A percentile compares a stretch with the other conserved stretches of the same genome.
These are phyloP conservation scores for Ylistrum balloti DNA, from an alignment of 1,140 invertebrate species.

Conservation along the genomic window DNA sequence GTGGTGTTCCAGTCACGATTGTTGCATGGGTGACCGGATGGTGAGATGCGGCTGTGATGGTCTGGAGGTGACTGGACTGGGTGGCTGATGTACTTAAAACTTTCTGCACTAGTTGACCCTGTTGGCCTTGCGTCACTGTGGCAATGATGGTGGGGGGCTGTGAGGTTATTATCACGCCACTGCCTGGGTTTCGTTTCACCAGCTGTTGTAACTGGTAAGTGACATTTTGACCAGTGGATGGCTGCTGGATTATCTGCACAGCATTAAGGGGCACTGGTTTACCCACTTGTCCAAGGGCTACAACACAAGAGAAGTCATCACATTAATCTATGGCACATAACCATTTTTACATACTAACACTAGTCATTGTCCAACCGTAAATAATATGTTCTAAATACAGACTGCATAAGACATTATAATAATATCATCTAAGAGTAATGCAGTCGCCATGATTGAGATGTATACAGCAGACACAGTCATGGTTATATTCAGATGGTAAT, in stretches of 20 bases:
- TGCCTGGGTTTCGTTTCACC: conserved; percentile 68
- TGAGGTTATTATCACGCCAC: conserved; percentile 67
- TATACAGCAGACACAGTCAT: too few species aligned
- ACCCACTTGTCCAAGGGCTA: conserved; percentile 58
- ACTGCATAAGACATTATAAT: too few species aligned
- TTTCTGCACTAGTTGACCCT: conserved; percentile 73
- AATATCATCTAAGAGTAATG: too few species aligned
- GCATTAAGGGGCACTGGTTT: conserved; percentile 62
- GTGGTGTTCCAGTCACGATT: conserved; percentile 51
- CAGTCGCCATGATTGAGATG: too few species aligned
- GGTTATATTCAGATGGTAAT: too few species aligned
- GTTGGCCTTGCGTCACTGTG: conserved; percentile 73
- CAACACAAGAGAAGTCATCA: conserved; percentile 2
- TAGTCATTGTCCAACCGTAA: too few species aligned
- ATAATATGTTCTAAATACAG: too few species aligned
- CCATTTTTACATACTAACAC: too few species aligned
- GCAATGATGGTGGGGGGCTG: conserved; percentile 79
- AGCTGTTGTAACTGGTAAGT: conserved; percentile 77
- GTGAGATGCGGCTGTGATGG: conserved; percentile 64
- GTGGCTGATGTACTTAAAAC: conserved; percentile 66
- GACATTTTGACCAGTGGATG: conserved; percentile 60
- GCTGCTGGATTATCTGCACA: conserved; percentile 71
- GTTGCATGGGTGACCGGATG: conserved; percentile 47
- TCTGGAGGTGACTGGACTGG: conserved; percentile 70
- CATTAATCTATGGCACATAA: too few species aligned